Percentiles rank a stretch among this genome's conserved stretches.
Evolutionary conservation across 35 echinoderm and acorn worm species (phyloP).

Genomic region (Lytechinus pictus): DNA sequence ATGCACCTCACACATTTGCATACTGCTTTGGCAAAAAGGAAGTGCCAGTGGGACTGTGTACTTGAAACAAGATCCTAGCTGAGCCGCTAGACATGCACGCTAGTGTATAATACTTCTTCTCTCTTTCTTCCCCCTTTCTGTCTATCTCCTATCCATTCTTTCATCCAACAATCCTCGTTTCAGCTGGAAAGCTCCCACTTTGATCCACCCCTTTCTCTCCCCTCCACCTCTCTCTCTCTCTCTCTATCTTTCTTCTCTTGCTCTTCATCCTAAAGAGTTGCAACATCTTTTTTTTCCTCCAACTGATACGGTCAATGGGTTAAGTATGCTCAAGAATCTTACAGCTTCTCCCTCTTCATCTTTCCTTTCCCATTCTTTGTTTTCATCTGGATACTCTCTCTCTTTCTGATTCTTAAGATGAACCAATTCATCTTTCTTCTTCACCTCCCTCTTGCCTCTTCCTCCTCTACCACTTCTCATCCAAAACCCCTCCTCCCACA

Average conservation of each 20-base stretch:
- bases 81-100: conserved; percentile 29
- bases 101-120: conserved; percentile 32
- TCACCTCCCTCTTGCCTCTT: background rate
- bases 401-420: background rate
- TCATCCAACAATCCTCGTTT: conserved; percentile 17
- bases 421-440: background rate
- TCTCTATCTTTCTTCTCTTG: background rate
- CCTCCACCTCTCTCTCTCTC: background rate
- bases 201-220: background rate
- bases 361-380: background rate
- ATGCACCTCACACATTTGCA: conserved; percentile 32
- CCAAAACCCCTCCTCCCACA: background rate
- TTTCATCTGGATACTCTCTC: background rate
- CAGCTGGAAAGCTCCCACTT: background rate
- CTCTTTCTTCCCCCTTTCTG: background rate
- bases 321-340: background rate
- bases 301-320: background rate
- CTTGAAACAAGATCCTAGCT: conserved; percentile 51
- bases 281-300: background rate
- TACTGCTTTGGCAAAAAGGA: conserved; percentile 41
- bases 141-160: background rate
- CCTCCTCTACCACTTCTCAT: background rate
- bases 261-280: background rate
- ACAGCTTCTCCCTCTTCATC: background rate
- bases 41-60: conserved; percentile 46